A percentile compares a stretch with the other conserved stretches of the same genome.
phyloP scores from a whole-genome alignment of 2,888 invertebrate genomes.

The Amblyteles armatorius region DNA sequence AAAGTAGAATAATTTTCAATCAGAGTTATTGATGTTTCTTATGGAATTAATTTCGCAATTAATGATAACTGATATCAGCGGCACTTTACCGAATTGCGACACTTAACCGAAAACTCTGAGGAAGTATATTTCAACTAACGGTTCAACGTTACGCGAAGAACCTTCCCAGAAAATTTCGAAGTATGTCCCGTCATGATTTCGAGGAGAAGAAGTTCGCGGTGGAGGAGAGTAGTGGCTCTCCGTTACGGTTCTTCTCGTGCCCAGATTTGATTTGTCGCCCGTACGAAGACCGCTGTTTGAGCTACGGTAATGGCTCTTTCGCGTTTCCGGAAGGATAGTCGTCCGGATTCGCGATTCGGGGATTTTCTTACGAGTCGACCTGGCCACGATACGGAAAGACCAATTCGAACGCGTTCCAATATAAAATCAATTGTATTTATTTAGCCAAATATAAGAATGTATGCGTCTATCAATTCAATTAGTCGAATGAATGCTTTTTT shows the following conservation, averaged over 20 bases:
- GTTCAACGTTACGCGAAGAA: constrained; percentile 78
- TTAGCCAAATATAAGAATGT: constrained; percentile 70
- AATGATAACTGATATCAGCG: neutral
- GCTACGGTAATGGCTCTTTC: constrained; percentile 78
- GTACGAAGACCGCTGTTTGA: constrained; percentile 74
- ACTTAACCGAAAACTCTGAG: neutral
- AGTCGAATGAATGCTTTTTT: constrained; percentile 5
- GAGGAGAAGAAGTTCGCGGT: constrained; percentile 64
- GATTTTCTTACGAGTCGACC: neutral
- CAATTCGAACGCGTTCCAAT: neutral
- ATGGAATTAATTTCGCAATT: neutral
- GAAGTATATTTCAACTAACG: constrained; percentile 56
- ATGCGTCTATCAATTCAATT: constrained; percentile 21
- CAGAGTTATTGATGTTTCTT: neutral
- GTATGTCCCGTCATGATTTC: constrained; percentile 74
- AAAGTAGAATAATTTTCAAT: neutral
- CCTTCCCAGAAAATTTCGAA: constrained; percentile 73
- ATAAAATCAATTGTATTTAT: neutral
- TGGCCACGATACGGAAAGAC: neutral
- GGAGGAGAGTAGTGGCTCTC: constrained; percentile 55
- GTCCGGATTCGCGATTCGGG: constrained; percentile 63
- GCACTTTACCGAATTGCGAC: neutral
- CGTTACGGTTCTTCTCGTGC: constrained; percentile 41
- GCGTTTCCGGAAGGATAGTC: constrained; percentile 75
- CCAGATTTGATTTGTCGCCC: constrained; percentile 81